Conservation (phyloP, 92 coral and sea anemone species). For the Virgularia gustaviana region DNA sequence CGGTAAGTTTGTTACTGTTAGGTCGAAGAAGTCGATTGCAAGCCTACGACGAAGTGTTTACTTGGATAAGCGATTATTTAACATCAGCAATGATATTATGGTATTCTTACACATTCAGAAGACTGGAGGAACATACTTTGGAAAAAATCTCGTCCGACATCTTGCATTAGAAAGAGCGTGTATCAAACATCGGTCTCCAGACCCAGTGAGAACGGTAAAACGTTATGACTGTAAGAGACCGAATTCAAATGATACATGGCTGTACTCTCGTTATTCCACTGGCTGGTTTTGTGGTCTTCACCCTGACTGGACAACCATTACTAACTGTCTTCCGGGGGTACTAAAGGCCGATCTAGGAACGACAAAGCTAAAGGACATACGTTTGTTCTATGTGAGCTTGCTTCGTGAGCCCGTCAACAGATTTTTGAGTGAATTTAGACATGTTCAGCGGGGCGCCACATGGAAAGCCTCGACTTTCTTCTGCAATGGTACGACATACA, state of each 20-base stretch:
- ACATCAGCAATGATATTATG: constrained; percentile 62
- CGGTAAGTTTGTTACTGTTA: not conserved
- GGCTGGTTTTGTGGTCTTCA: constrained; percentile 98
- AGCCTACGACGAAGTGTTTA: not conserved
- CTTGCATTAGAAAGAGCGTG: constrained; percentile 60
- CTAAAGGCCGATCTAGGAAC: constrained; percentile 56
- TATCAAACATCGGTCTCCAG: too few relatives aligned
- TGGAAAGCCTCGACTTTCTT: constrained; percentile 70
- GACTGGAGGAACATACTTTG: constrained; percentile 92
- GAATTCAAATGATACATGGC: constrained; percentile 72
- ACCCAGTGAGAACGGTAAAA: too few relatives aligned
- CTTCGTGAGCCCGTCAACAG: constrained; percentile 82
- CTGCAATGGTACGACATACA: constrained; percentile 68
- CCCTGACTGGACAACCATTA: constrained; percentile 87
- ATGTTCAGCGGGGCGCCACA: constrained; percentile 84
- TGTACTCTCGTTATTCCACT: constrained; percentile 78
- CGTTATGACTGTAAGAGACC: constrained; percentile 70
- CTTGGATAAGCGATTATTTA: constrained; percentile 31
- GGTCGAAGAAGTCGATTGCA: not conserved
- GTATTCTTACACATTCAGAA: constrained; percentile 93
- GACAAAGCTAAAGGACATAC: constrained; percentile 25
- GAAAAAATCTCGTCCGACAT: constrained; percentile 74
- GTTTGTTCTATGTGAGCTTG: constrained; percentile 70
- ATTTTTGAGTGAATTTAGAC: constrained; percentile 81
- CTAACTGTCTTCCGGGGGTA: constrained; percentile 67